Evolutionary conservation across 2,888 invertebrate genomes (phyloP).

Genomic region (Hirudinaria manillensis): DNA sequence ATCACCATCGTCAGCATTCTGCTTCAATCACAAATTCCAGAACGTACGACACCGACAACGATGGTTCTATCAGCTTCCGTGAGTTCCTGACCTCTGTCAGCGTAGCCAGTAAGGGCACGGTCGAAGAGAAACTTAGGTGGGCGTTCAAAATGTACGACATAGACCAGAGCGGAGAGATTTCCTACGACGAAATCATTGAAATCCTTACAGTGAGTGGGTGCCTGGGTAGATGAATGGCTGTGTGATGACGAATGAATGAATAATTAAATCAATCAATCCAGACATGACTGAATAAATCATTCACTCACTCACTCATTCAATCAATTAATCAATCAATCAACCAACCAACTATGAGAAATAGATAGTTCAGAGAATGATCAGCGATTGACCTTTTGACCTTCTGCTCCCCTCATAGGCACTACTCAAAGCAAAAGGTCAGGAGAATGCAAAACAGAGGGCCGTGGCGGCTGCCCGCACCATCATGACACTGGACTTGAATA

Average conservation of each 20-base stretch:
- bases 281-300: too few relatives aligned
- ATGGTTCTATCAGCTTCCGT: conserved; percentile 14
- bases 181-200: conserved; percentile 20
- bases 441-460: conserved; percentile 15
- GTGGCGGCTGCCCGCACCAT: conserved; percentile 3
- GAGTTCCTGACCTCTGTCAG: conserved; percentile 23
- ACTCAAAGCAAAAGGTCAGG: conserved; percentile 11
- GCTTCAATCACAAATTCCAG: neutral
- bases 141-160: conserved; percentile 32
- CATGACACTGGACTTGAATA: conserved; percentile 28
- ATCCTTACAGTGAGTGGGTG: conserved; percentile 16
- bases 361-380: too few relatives aligned
- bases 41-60: conserved; percentile 13
- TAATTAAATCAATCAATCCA: too few relatives aligned
- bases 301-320: too few relatives aligned
- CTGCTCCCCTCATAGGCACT: conserved; percentile 17
- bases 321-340: too few relatives aligned
- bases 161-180: conserved; percentile 25
- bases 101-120: conserved; percentile 8
- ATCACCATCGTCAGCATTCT: neutral
- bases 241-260: too few relatives aligned
- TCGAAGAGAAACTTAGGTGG: conserved; percentile 30
- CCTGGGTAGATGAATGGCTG: neutral
- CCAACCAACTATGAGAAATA: too few relatives aligned
- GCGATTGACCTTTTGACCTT: neutral